Evolutionary conservation across 2,113 vertebrate genomes (phyloP).

Genomic region (Grantiella picta): DNA sequence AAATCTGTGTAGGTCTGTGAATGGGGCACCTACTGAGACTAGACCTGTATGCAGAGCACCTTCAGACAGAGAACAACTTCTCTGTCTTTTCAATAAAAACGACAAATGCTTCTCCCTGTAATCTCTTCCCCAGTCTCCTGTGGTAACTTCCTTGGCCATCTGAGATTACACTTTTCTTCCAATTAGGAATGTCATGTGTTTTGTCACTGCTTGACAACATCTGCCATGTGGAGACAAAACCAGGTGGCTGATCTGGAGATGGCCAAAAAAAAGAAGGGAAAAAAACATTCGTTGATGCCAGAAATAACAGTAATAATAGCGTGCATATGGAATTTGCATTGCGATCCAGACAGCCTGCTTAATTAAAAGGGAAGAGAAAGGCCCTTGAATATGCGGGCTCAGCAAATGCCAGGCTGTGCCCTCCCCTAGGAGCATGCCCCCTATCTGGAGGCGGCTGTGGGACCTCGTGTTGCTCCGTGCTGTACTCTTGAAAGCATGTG

Average conservation of each 20-base stretch:
- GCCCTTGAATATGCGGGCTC: slow-evolving; percentile 20
- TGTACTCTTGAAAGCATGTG: slow-evolving; percentile 68
- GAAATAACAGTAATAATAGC: slow-evolving; percentile 48
- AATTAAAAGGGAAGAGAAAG: slow-evolving; percentile 51
- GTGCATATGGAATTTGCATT: slow-evolving; percentile 58
- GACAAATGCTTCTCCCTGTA: not conserved
- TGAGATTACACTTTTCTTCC: slow-evolving; percentile 53
- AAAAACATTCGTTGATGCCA: slow-evolving; percentile 50
- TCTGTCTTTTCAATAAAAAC: not conserved
- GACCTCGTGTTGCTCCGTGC: not conserved
- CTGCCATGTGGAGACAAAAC: slow-evolving; percentile 69
- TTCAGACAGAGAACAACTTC: not conserved
- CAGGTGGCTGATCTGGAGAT: slow-evolving; percentile 55
- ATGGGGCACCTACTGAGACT: not conserved
- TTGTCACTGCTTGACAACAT: slow-evolving; percentile 68
- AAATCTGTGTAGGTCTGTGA: not conserved
- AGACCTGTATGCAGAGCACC: not conserved
- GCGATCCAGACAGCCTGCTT: slow-evolving; percentile 55
- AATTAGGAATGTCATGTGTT: slow-evolving; percentile 49
- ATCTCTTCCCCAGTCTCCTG: slow-evolving; percentile 44
- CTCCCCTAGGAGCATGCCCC: not conserved
- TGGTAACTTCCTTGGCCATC: slow-evolving; percentile 45
- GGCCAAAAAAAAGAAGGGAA: slow-evolving; percentile 6
- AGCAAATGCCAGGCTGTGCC: not conserved
- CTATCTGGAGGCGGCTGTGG: not conserved